phyloP scores from a whole-genome alignment of 2,797 vertebrate genomes.

The Argentina silus region DNA sequence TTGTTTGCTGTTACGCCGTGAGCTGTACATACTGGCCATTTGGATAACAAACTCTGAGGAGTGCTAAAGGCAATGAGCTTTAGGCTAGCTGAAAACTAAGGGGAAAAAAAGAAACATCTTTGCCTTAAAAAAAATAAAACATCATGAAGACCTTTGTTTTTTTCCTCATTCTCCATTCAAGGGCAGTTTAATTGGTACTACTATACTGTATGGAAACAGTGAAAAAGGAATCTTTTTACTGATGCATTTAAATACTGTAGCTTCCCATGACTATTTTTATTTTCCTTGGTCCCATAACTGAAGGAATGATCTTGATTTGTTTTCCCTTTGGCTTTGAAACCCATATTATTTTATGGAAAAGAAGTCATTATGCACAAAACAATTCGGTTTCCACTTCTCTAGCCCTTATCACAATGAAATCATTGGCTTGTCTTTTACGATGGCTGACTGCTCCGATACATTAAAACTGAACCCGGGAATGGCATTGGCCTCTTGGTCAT shows the following conservation, averaged over 20 bases:
- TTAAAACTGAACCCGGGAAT: conserved; percentile 67
- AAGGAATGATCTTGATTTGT: conserved; percentile 76
- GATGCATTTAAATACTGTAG: conserved; percentile 73
- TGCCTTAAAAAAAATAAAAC: conserved; percentile 34
- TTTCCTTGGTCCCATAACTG: conserved; percentile 74
- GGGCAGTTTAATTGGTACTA: conserved; percentile 37
- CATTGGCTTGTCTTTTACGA: conserved; percentile 68
- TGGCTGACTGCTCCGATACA: conserved; percentile 72
- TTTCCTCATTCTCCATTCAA: conserved; percentile 24
- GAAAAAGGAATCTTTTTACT: conserved; percentile 60
- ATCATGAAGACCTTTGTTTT: background rate
- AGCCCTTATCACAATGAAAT: conserved; percentile 81
- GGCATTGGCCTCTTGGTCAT: conserved; percentile 69
- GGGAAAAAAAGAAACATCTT: too few relatives aligned
- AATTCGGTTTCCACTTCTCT: conserved; percentile 78
- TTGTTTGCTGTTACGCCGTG: conserved; percentile 70
- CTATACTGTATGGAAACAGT: conserved; percentile 50
- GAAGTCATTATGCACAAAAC: conserved; percentile 74
- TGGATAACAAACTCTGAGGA: conserved; percentile 61
- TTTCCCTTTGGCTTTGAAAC: conserved; percentile 75
- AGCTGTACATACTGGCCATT: conserved; percentile 70
- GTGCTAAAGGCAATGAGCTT: conserved; percentile 52
- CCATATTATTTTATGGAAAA: conserved; percentile 68
- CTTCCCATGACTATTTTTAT: conserved; percentile 55
- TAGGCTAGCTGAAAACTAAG: conserved; percentile 39